Evolutionary conservation across 2,113 vertebrate genomes (phyloP).

Genomic region (Peromyscus maniculatus): DNA sequence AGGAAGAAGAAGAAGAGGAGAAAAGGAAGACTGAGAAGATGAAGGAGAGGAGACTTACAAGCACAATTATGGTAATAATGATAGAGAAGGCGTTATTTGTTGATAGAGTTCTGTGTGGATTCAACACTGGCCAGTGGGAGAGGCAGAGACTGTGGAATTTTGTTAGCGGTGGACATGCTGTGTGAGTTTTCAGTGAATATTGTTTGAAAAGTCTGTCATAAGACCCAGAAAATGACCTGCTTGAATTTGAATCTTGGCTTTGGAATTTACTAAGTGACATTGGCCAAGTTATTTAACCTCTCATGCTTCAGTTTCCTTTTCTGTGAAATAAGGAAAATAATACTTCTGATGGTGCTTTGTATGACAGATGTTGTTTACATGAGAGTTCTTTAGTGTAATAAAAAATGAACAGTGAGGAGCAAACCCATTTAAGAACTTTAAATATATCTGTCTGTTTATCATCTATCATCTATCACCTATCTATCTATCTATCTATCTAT

Average conservation of each 20-base stretch:
- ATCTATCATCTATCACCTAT: not conserved
- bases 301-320: not conserved
- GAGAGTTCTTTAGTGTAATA: not conserved
- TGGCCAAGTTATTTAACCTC: not conserved
- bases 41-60: not conserved
- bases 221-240: not conserved
- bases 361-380: not conserved
- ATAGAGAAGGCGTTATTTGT: not conserved
- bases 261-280: not conserved
- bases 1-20: not conserved
- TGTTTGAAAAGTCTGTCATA: not conserved
- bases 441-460: not conserved
- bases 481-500: not conserved
- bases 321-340: not conserved
- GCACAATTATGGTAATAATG: not conserved
- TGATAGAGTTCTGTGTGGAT: no score
- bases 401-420: not conserved
- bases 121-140: not conserved
- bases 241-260: not conserved
- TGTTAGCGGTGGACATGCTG: not conserved
- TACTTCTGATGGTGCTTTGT: not conserved
- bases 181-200: not conserved
- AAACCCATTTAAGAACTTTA: not conserved
- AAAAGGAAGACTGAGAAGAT: not conserved
- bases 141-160: not conserved